Conservation (phyloP, 2,888 invertebrate species). For the Melipona bicolor region DNA sequence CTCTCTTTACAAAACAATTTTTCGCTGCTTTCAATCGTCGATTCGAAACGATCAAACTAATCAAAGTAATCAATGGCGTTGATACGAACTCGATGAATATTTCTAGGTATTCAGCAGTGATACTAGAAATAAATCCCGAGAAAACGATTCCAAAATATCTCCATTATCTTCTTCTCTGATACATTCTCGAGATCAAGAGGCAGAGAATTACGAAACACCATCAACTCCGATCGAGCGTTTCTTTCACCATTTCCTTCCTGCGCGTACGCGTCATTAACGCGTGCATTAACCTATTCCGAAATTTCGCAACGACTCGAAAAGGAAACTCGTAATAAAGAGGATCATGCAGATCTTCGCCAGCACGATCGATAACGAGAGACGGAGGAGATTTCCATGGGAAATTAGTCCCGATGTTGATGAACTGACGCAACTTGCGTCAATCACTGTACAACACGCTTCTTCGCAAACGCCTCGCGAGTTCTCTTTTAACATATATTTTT, state of each 20-base stretch:
- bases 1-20: too few species aligned
- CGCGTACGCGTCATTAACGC: slow-evolving; percentile 30
- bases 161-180: background rate
- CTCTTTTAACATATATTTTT: background rate
- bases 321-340: slow-evolving; percentile 4
- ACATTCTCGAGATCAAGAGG: slow-evolving; percentile 2
- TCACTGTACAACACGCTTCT: slow-evolving; percentile 73
- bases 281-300: slow-evolving; percentile 33
- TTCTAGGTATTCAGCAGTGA: background rate
- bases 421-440: slow-evolving; percentile 78
- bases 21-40: too few species aligned
- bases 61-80: background rate
- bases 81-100: background rate
- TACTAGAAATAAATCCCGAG: background rate
- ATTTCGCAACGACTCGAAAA: slow-evolving; percentile 28
- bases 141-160: background rate
- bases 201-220: slow-evolving; percentile 39
- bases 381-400: background rate
- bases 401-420: slow-evolving; percentile 31
- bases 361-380: slow-evolving; percentile 36
- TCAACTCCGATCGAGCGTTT: slow-evolving; percentile 26
- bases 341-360: background rate
- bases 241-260: slow-evolving; percentile 60
- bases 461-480: background rate
- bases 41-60: too few species aligned